phyloP scores from a whole-genome alignment of 2,113 vertebrate genomes.

The Oreochromis spilurus region DNA sequence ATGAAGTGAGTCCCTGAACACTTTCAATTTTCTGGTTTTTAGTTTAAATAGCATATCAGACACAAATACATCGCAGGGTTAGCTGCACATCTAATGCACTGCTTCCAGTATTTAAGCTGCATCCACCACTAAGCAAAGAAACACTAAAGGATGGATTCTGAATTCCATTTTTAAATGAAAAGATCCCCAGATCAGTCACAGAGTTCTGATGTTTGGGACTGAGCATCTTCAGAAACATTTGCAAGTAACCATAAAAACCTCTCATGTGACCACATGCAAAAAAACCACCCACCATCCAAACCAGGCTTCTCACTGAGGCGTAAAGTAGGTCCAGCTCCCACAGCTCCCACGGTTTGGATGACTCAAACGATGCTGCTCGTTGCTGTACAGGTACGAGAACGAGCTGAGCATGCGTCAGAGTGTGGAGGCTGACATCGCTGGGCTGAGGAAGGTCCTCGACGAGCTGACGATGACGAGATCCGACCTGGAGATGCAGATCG shows the following conservation, averaged over 20 bases:
- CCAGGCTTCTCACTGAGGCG: background rate
- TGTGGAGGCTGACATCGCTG: constrained; percentile 79
- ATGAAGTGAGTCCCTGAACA: constrained; percentile 64
- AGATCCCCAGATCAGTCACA: background rate
- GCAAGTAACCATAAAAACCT: background rate
- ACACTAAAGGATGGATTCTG: background rate
- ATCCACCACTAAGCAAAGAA: background rate
- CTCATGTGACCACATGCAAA: background rate
- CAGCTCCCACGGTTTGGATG: background rate
- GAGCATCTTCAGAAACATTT: background rate
- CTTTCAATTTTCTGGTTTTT: background rate
- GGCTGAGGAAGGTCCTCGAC: constrained; percentile 72
- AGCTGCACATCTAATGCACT: background rate
- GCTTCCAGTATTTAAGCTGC: background rate
- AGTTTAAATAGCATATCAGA: background rate
- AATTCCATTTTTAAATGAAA: background rate
- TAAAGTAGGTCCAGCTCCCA: background rate
- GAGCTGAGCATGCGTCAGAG: constrained; percentile 80
- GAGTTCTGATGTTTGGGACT: background rate
- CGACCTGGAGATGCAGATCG: constrained; percentile 68
- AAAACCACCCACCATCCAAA: background rate
- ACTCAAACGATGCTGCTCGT: background rate
- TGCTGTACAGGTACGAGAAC: constrained; percentile 73
- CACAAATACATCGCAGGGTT: background rate
- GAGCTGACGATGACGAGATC: constrained; percentile 65